Percentiles rank a stretch among this genome's conserved stretches.
Evolutionary conservation across 2,888 invertebrate genomes (phyloP).

Genomic region (Chrysotoxum bicinctum): DNA sequence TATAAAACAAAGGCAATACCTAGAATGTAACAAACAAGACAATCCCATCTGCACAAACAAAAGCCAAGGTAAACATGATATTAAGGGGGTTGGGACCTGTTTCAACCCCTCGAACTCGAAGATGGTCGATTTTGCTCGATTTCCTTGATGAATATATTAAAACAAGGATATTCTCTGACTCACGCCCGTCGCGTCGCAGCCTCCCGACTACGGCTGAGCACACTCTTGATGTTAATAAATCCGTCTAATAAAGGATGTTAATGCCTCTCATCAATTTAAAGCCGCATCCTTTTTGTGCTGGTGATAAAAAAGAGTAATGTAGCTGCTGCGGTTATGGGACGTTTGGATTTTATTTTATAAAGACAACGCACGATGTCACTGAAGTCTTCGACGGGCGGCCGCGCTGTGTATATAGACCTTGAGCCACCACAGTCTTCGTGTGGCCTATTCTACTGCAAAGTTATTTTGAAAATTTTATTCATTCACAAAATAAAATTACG

Average conservation of each 20-base stretch:
- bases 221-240: slow-evolving; percentile 71
- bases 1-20: slow-evolving; percentile 10
- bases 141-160: slow-evolving; percentile 72
- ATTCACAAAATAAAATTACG: slow-evolving; percentile 59
- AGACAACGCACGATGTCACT: neutral
- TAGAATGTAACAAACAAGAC: slow-evolving; percentile 11
- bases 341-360: slow-evolving; percentile 32
- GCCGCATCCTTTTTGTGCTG: slow-evolving; percentile 24
- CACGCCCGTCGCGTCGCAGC: too few relatives aligned
- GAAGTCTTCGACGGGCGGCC: neutral
- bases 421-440: too few relatives aligned
- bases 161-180: slow-evolving; percentile 49
- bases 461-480: slow-evolving; percentile 59
- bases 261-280: slow-evolving; percentile 68
- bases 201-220: slow-evolving; percentile 39
- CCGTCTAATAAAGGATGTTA: slow-evolving; percentile 71
- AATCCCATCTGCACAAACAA: slow-evolving; percentile 39
- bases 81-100: neutral
- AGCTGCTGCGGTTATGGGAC: slow-evolving; percentile 37
- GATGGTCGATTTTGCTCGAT: slow-evolving; percentile 58
- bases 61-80: slow-evolving; percentile 57
- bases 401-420: neutral
- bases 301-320: slow-evolving; percentile 57
- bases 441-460: neutral
- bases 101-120: neutral